Evolutionary conservation across 2,797 vertebrate species (phyloP).

Genomic region (Ctenopoma multispine): DNA sequence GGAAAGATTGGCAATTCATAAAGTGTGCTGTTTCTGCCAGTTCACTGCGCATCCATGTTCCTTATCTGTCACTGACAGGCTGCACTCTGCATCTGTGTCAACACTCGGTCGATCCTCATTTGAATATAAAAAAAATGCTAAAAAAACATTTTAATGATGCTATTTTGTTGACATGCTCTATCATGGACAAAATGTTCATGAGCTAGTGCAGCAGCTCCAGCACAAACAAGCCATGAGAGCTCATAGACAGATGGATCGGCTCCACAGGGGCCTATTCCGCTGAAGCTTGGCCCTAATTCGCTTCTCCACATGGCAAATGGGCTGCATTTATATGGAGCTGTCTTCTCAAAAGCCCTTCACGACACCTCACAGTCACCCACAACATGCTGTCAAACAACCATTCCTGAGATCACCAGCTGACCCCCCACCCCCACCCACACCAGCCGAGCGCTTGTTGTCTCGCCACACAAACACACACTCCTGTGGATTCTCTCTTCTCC

Average conservation of each 20-base stretch:
- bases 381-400: background rate
- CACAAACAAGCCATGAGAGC: slow-evolving; percentile 24
- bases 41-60: slow-evolving; percentile 5
- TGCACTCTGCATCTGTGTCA: slow-evolving; percentile 1
- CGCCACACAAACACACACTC: slow-evolving; percentile 3
- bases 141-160: slow-evolving; percentile 2
- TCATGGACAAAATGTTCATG: slow-evolving; percentile 3
- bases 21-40: slow-evolving; percentile 11
- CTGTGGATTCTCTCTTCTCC: slow-evolving; percentile 38
- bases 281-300: slow-evolving; percentile 48
- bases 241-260: slow-evolving; percentile 43
- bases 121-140: background rate
- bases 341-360: slow-evolving; percentile 37
- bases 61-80: slow-evolving; percentile 54
- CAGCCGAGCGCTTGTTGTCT: slow-evolving; percentile 13
- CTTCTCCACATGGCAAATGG: slow-evolving; percentile 57
- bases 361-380: slow-evolving; percentile 27
- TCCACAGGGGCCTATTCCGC: slow-evolving; percentile 36
- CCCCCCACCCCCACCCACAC: no score
- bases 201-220: slow-evolving; percentile 8
- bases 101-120: background rate
- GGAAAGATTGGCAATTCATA: slow-evolving; percentile 19
- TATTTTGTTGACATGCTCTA: slow-evolving; percentile 7
- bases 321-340: slow-evolving; percentile 54
- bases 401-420: background rate